Evolutionary conservation across 2,113 vertebrate species (phyloP), one percentile per base, ranked within the genome.

Genomic region (Trochalopteron elliotii): DNA sequence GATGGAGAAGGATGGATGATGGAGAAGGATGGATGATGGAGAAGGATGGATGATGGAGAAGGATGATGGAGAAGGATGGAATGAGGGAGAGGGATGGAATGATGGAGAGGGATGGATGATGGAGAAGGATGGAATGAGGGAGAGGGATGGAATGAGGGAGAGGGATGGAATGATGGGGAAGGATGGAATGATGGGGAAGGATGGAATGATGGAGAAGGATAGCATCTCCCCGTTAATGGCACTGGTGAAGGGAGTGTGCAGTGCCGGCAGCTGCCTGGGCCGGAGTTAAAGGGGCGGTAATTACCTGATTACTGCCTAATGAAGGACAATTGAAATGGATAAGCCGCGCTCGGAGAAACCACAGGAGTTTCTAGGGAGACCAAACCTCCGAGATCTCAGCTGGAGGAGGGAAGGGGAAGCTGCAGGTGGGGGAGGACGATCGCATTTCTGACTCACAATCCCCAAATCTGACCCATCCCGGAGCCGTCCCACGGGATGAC

Each of bases 261-360:
- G 70, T 1, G 1, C 1, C 0, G 6, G 57, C 67, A 94, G 79
- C 88, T 77, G 90, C 60, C 40, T 6, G 8, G 25, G 44, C 52
- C 20, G 28, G 28, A 89, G 68, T 37, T 63, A 40, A 37, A 76
- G 69, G 65, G 35, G 50, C 33, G 11, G 83, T 37, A 91, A 96
- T 96, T 95, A 89, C 33, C 45, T 64, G 31, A 94, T 97, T 96
- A 87, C 5, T 1, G 2, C 20, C 81, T 96, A 96, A 96, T 65
- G 87, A 96, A 84, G 77, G 69, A 72, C 83, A 94, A 95, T 93
- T 95, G 74, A 84, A 95, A 96, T 89, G 65, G 84, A 94, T 76
- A 40, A 76, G 44, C 39, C 1, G 0, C 3, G 31, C 53, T 80
- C 20, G 31, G 81, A 67, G 44, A 74, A 93, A 60, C 33, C 40